Percentiles rank a stretch among this genome's conserved stretches.
Evolutionary conservation across 2,113 vertebrate genomes (phyloP).

Genomic region (Oostethus manadensis): DNA sequence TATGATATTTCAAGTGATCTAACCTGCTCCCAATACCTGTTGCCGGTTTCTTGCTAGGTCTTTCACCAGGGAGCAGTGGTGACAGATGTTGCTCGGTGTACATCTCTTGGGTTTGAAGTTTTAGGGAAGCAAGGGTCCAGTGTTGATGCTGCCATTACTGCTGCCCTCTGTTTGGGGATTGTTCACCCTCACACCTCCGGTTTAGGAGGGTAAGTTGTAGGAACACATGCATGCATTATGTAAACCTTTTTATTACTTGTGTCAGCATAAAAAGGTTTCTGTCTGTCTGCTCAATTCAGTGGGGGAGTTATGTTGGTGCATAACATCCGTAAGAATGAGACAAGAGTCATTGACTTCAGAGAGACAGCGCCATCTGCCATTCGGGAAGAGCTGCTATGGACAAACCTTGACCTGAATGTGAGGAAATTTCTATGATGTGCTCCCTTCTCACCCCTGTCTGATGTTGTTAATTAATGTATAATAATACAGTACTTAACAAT

Average conservation of each 20-base stretch:
- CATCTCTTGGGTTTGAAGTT: conserved; percentile 82
- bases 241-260: neutral
- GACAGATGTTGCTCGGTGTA: conserved; percentile 85
- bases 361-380: conserved; percentile 86
- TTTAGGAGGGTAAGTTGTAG: conserved; percentile 83
- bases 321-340: conserved; percentile 87
- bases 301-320: conserved; percentile 97
- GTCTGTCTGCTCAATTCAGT: conserved; percentile 57
- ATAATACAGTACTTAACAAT: too few relatives aligned
- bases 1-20: conserved; percentile 1
- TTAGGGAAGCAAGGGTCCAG: conserved; percentile 86
- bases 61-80: conserved; percentile 89
- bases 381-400: conserved; percentile 73
- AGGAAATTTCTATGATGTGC: neutral
- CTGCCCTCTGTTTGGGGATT: conserved; percentile 86
- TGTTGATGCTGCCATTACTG: conserved; percentile 86
- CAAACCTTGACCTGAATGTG: conserved; percentile 77
- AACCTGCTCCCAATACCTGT: neutral
- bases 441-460: neutral
- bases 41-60: conserved; percentile 67
- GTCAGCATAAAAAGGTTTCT: neutral
- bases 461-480: neutral
- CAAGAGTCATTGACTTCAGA: conserved; percentile 88
- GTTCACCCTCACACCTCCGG: conserved; percentile 91
- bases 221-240: neutral